phyloP scores from a whole-genome alignment of 2,888 invertebrate species.

The Acronicta leporina region DNA sequence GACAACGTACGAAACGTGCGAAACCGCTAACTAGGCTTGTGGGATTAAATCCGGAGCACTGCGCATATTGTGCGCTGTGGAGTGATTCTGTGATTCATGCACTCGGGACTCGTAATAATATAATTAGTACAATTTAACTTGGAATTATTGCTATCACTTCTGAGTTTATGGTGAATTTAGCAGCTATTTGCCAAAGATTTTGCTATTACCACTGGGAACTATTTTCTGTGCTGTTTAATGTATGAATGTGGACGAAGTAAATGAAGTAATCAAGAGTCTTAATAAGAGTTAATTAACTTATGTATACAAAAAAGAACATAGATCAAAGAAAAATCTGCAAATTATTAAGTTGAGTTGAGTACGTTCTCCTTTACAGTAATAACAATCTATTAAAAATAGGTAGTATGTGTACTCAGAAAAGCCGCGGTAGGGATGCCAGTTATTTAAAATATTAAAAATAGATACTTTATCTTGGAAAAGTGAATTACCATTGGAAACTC shows the following conservation, averaged over 20 bases:
- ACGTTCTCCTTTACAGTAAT: too few species aligned
- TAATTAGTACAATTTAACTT: neutral
- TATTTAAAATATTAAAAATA: neutral
- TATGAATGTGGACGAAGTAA: too few species aligned
- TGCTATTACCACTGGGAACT: neutral
- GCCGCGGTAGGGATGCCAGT: conserved; percentile 7
- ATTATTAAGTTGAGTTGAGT: too few species aligned
- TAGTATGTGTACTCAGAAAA: conserved; percentile 13
- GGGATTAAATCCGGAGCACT: neutral
- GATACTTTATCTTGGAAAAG: too few species aligned
- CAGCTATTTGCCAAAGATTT: neutral
- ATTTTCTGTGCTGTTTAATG: too few species aligned
- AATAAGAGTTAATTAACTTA: neutral
- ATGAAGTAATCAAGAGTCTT: too few species aligned
- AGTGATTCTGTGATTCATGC: neutral
- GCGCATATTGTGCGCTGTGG: neutral
- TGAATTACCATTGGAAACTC: too few species aligned
- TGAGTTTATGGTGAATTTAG: neutral
- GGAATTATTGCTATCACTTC: neutral
- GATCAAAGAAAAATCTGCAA: neutral
- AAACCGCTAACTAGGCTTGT: neutral
- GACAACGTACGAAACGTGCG: neutral
- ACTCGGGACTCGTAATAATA: neutral
- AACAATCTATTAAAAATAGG: too few species aligned
- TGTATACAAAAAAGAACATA: neutral